phyloP scores from a whole-genome alignment of 2,888 invertebrate genomes.

The Tribolium freemani region DNA sequence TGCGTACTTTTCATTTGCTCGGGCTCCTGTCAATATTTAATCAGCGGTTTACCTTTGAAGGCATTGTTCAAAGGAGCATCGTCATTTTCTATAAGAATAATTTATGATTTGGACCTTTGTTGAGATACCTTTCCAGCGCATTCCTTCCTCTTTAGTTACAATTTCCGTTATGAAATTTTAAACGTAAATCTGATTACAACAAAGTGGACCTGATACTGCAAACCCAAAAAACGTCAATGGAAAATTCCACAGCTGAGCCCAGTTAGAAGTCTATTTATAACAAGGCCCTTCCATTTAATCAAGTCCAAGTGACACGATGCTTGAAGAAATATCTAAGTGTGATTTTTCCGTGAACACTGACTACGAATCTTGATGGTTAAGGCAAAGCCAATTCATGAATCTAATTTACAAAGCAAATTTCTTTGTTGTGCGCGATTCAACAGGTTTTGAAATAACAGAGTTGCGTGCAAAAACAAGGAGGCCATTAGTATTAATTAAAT shows the following conservation, averaged over 20 bases:
- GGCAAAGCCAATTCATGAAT: neutral
- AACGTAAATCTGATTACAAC: neutral
- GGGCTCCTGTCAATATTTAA: neutral
- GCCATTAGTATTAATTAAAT: neutral
- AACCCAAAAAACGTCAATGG: neutral
- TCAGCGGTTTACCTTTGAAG: neutral
- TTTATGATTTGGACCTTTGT: neutral
- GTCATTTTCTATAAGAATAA: neutral
- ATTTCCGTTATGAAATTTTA: neutral
- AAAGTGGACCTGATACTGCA: neutral
- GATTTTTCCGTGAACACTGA: neutral
- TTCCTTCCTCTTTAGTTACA: neutral
- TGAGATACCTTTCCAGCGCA: neutral
- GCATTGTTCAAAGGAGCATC: neutral
- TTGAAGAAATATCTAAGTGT: neutral
- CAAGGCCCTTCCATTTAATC: neutral
- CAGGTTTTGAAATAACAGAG: neutral
- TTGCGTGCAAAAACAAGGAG: neutral
- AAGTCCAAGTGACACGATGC: neutral
- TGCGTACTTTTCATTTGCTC: neutral
- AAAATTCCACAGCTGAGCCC: neutral
- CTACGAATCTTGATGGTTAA: neutral
- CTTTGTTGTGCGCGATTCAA: neutral
- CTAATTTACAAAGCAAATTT: slow-evolving; percentile 10
- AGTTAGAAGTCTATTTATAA: neutral